These are phyloP conservation scores for Papilio elwesi DNA, from an alignment of 2,888 invertebrate species.

Conservation along the genomic window DNA sequence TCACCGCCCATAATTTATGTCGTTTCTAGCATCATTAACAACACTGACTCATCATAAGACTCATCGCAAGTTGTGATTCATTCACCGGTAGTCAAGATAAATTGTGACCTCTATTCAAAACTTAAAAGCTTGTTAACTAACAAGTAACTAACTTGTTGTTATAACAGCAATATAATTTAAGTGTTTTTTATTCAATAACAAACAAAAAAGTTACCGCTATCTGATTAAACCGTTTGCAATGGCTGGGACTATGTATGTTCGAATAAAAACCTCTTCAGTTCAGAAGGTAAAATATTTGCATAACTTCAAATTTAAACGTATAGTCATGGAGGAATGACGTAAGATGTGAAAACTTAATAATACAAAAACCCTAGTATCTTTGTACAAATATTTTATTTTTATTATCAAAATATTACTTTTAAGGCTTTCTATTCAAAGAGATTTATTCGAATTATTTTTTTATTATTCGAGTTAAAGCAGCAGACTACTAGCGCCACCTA, in stretches of 20 bases:
- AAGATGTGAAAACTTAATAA: too few relatives aligned
- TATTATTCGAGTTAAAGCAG: too few relatives aligned
- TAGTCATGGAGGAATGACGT: too few relatives aligned
- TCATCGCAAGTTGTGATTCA: conserved; percentile 15
- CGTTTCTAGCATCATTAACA: conserved; percentile 25
- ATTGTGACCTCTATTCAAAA: conserved; percentile 18
- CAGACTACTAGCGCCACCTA: too few relatives aligned
- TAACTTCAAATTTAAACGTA: background rate
- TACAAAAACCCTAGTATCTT: too few relatives aligned
- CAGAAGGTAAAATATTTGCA: background rate
- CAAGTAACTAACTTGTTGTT: background rate
- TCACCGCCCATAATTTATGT: background rate
- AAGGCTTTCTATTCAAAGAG: too few relatives aligned
- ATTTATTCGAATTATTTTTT: too few relatives aligned
- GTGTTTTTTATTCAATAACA: conserved; percentile 13
- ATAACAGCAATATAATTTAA: conserved; percentile 18
- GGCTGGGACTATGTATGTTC: background rate
- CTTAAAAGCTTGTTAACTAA: conserved; percentile 5
- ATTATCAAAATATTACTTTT: too few relatives aligned
- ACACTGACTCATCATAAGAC: conserved; percentile 23
- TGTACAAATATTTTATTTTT: too few relatives aligned
- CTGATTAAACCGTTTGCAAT: background rate
- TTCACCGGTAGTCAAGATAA: conserved; percentile 27
- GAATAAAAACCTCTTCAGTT: background rate
- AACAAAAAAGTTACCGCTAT: conserved; percentile 8